These are phyloP conservation scores for Saguinus midas DNA, from an alignment of 2,113 vertebrate genomes.

Conservation along the genomic window DNA sequence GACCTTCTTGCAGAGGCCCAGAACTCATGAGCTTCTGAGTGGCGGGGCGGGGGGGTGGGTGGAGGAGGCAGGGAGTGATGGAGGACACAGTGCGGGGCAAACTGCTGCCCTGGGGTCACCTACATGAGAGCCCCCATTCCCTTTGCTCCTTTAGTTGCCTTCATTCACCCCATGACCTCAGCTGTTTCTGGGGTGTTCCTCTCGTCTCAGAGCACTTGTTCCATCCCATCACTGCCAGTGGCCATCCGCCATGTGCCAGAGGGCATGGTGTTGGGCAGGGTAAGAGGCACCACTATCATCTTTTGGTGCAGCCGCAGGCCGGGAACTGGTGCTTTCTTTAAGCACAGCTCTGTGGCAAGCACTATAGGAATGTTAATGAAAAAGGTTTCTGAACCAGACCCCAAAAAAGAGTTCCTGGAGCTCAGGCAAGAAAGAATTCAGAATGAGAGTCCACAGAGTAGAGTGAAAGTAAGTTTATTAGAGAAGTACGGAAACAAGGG, in stretches of 20 bases:
- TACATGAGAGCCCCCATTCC: not conserved
- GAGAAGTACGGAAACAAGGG: too few species aligned
- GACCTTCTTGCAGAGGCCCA: not conserved
- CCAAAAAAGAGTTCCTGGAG: too few species aligned
- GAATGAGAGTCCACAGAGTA: too few species aligned
- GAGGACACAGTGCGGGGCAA: not conserved
- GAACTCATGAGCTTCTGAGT: not conserved
- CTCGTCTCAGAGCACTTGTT: not conserved
- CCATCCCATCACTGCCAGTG: not conserved
- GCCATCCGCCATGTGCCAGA: not conserved
- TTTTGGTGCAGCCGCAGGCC: not conserved
- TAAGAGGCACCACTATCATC: not conserved
- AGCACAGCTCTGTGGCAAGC: not conserved
- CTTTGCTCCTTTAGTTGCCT: not conserved
- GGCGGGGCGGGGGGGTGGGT: too few species aligned
- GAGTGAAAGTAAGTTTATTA: too few species aligned
- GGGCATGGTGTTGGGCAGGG: not conserved
- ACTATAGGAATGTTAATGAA: not conserved
- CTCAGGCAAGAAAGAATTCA: too few species aligned
- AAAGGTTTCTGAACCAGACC: too few species aligned
- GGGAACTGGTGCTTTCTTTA: not conserved
- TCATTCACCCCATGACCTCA: not conserved
- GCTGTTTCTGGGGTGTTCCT: not conserved
- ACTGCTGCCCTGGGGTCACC: not conserved
- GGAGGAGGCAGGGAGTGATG: too few species aligned